A percentile compares a stretch with the other conserved stretches of the same genome.
phyloP scores from a whole-genome alignment of 2,113 vertebrate species.

The Progne subis region DNA sequence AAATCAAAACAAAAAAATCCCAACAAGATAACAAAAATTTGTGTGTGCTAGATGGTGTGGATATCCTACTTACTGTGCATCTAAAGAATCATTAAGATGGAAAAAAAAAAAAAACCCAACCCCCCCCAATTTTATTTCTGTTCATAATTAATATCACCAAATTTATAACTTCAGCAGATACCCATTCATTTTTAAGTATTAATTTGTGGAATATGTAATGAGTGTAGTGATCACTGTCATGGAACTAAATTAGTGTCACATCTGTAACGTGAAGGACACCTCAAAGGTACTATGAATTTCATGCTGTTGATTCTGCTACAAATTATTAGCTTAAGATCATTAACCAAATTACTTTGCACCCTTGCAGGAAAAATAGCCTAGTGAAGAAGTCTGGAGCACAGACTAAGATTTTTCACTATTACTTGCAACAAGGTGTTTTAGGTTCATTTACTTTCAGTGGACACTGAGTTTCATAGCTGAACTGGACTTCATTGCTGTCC shows the following conservation, averaged over 20 bases:
- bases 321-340: constrained; percentile 70
- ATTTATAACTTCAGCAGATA: constrained; percentile 62
- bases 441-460: constrained; percentile 27
- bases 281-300: constrained; percentile 71
- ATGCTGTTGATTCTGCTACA: constrained; percentile 68
- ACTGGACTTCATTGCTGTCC: background rate
- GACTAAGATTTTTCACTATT: constrained; percentile 25
- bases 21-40: background rate
- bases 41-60: background rate
- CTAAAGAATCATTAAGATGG: background rate
- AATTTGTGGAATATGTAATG: constrained; percentile 73
- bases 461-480: background rate
- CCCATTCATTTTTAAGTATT: constrained; percentile 69
- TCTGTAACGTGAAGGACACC: constrained; percentile 77
- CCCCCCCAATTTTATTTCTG: background rate
- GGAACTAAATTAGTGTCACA: constrained; percentile 74
- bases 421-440: background rate
- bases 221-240: constrained; percentile 63
- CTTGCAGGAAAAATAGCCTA: background rate
- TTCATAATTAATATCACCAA: constrained; percentile 42
- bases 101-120: background rate
- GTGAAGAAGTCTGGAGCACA: background rate
- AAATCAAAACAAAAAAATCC: background rate
- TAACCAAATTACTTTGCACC: constrained; percentile 55
- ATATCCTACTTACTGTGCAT: background rate